A percentile compares a stretch with the other conserved stretches of the same genome.
Evolutionary conservation across 2,888 invertebrate species (phyloP).

Genomic region (Xanthorhoe designata): DNA sequence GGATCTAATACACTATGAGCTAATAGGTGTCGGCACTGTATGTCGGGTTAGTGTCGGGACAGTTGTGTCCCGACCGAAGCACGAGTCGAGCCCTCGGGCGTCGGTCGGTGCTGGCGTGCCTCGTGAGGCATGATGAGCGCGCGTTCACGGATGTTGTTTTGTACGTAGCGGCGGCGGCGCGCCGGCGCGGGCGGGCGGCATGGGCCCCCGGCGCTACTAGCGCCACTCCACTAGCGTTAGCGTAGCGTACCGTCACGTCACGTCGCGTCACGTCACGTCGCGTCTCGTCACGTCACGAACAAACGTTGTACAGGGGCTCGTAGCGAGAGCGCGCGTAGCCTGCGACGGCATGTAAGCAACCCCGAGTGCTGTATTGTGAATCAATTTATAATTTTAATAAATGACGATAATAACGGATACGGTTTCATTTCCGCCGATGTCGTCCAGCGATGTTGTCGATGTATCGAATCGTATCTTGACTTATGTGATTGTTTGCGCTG

Average conservation of each 20-base stretch:
- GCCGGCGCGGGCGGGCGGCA: constrained; percentile 66
- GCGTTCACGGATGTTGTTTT: constrained; percentile 45
- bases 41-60: constrained; percentile 37
- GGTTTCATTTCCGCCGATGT: constrained; percentile 62
- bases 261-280: constrained; percentile 33
- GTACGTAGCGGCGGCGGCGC: constrained; percentile 70
- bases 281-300: constrained; percentile 42
- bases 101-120: background rate
- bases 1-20: constrained; percentile 51
- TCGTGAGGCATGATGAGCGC: constrained; percentile 38
- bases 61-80: too few relatives aligned
- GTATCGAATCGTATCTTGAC: constrained; percentile 45
- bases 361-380: constrained; percentile 56
- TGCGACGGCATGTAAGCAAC: constrained; percentile 42
- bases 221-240: constrained; percentile 46
- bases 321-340: constrained; percentile 42
- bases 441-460: constrained; percentile 26
- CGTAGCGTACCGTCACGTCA: too few relatives aligned
- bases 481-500: constrained; percentile 47
- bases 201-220: constrained; percentile 58
- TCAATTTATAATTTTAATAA: constrained; percentile 63
- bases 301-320: constrained; percentile 45
- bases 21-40: constrained; percentile 48
- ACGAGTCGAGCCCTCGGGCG: too few relatives aligned
- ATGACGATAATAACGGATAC: constrained; percentile 60